Percentiles rank a stretch among this genome's conserved stretches.
These are phyloP conservation scores for Balaenoptera acutorostrata DNA, from an alignment of 2,113 vertebrate genomes.

Conservation along the genomic window DNA sequence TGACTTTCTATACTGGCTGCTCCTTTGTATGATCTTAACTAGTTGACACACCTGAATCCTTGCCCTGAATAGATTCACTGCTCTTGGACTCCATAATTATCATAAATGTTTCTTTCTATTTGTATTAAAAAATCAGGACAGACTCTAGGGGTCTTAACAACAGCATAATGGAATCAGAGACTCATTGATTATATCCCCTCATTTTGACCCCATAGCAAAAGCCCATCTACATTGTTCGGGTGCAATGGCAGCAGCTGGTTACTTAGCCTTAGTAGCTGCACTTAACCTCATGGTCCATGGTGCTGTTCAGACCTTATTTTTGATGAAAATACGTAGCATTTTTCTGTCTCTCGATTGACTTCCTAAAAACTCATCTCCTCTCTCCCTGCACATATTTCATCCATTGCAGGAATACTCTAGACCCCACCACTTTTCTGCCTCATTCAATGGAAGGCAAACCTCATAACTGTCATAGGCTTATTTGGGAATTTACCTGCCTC, in stretches of 20 bases:
- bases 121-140: background rate
- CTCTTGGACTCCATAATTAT: background rate
- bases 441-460: background rate
- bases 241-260: background rate
- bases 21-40: background rate
- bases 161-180: background rate
- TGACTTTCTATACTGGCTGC: background rate
- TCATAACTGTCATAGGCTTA: background rate
- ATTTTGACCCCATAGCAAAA: background rate
- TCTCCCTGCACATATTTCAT: background rate
- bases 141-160: background rate
- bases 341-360: background rate
- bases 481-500: background rate
- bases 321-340: background rate
- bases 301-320: background rate
- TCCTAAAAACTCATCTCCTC: background rate
- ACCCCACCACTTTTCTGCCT: background rate
- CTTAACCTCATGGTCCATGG: background rate
- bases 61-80: background rate
- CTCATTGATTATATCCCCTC: background rate
- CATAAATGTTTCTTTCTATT: background rate
- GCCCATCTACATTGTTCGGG: background rate
- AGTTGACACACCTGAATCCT: background rate
- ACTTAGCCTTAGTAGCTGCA: background rate
- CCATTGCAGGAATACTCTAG: background rate